Base-by-base conservation (phyloP, 1,140 invertebrate species). In the Octopus bimaculoides region DNA sequence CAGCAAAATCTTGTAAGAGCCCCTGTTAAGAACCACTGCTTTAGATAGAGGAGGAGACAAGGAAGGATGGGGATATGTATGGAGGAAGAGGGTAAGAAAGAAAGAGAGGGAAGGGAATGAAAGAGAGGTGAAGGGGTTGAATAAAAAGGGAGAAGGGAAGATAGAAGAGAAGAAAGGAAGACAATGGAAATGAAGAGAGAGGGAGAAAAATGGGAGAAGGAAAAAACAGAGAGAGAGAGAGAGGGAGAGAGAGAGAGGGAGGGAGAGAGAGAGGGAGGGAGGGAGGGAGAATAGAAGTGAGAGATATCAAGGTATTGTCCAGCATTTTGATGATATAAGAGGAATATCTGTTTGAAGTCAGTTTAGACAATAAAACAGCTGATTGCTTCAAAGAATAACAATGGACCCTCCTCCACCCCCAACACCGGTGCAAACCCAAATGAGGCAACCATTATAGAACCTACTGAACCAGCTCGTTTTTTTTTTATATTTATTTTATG, bases 121-220 rank as follows among this genome's bases (percentile, higher is more conserved):
- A 61, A 17, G 56, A 61, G 17, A 61, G 17, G 56, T 10, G 17
- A 61, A 61, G 56, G 17, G 17, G 17, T 9, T 9, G 12, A 77
- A 54, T 14, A 12, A n/a, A 77, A 8, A 52, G 53, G 12, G 52
- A 26, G 26, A 9, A 53, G 54, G 5, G 5, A 54, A 54, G 20
- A 56, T 5, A 20, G 12, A n/a, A 6, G 73, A 54, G 4, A 54
- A 55, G n/a, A 79, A 53, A 79, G 54, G 54, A 52, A 79, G 52
- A 79, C 26, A 74, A 55, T 14, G 26, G n/a, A 52, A 79, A 53
- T 54, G 73, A 54, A 74, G n/a, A 8, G 78, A 79, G 20, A 73
- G 78, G 53, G 9, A 74, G 14, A 26, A 5, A 74, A 73, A 75
- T 52, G 74, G 71, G 26, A 53, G 52, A 5, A 66, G 61, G 17